These are phyloP conservation scores for Drosophila hawaiiensis DNA, from an alignment of 2,888 invertebrate genomes.

Conservation along the genomic window DNA sequence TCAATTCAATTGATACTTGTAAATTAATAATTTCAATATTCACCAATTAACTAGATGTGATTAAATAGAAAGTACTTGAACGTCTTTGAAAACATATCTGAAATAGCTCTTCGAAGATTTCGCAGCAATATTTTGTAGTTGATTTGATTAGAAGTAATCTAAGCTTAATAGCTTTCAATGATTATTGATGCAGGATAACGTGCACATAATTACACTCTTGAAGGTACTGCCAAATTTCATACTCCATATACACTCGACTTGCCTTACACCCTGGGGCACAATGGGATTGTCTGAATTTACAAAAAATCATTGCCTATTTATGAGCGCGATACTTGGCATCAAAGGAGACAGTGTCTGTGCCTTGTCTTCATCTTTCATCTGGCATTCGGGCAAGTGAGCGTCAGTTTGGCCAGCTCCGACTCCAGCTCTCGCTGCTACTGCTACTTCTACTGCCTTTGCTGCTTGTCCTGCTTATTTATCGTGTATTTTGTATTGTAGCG, in stretches of 20 bases:
- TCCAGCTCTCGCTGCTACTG: slow-evolving; percentile 1
- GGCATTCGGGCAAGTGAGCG: slow-evolving; percentile 34
- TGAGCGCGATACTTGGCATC: slow-evolving; percentile 37
- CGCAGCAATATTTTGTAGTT: not conserved
- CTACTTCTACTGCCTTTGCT: slow-evolving; percentile 6
- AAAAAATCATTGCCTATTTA: slow-evolving; percentile 56
- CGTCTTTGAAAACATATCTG: not conserved
- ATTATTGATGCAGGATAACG: not conserved
- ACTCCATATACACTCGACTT: not conserved
- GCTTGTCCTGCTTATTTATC: slow-evolving; percentile 59
- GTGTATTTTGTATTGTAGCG: slow-evolving; percentile 80
- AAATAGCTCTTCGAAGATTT: not conserved
- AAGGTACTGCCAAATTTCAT: not conserved
- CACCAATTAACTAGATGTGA: not conserved
- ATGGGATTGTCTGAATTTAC: slow-evolving; percentile 1
- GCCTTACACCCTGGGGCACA: not conserved
- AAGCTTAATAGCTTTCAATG: too few relatives aligned
- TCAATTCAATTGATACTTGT: not conserved
- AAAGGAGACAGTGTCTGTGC: slow-evolving; percentile 33
- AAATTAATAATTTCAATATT: not conserved
- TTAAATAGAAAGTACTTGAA: not conserved
- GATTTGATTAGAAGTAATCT: not conserved
- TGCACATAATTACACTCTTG: not conserved
- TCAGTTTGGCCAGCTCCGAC: slow-evolving; percentile 22
- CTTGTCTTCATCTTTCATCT: slow-evolving; percentile 56